Percentiles rank a stretch among this genome's conserved stretches.
phyloP scores from a whole-genome alignment of 2,888 invertebrate species.

The Heliothis peltigera region DNA sequence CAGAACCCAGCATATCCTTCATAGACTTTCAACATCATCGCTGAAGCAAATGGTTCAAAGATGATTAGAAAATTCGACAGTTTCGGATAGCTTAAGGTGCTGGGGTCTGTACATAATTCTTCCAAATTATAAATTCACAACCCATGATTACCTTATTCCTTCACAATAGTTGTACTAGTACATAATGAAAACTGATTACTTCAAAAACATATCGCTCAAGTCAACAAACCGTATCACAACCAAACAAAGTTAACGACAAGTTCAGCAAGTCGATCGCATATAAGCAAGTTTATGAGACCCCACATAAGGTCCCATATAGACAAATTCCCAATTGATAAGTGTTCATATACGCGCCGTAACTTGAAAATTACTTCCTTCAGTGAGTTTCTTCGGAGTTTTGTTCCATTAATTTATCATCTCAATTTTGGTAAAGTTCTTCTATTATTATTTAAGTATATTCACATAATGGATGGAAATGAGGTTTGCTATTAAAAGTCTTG shows the following conservation, averaged over 20 bases:
- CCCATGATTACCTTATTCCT: neutral
- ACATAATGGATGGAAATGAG: no score
- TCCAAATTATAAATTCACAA: neutral
- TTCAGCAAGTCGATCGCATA: slow-evolving; percentile 49
- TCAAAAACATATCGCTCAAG: slow-evolving; percentile 16
- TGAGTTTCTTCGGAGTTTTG: slow-evolving; percentile 41
- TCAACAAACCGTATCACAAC: slow-evolving; percentile 17
- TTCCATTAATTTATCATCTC: slow-evolving; percentile 35
- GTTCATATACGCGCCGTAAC: slow-evolving; percentile 48
- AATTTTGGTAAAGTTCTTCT: slow-evolving; percentile 18
- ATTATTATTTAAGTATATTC: slow-evolving; percentile 15
- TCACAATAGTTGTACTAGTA: neutral
- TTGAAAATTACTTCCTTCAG: slow-evolving; percentile 49
- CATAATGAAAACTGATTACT: slow-evolving; percentile 8
- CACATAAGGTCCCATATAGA: slow-evolving; percentile 47
- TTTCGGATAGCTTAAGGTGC: no score
- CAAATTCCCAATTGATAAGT: slow-evolving; percentile 55
- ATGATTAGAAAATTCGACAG: no score
- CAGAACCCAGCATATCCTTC: no score
- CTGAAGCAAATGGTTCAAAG: no score
- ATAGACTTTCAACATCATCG: no score
- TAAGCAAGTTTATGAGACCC: slow-evolving; percentile 50
- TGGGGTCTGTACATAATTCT: no score
- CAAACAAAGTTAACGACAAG: slow-evolving; percentile 41
- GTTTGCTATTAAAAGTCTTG: no score